Evolutionary conservation across 2,888 invertebrate genomes (phyloP), one percentile per base, ranked within the genome.

Genomic region (Lycaena phlaeas): DNA sequence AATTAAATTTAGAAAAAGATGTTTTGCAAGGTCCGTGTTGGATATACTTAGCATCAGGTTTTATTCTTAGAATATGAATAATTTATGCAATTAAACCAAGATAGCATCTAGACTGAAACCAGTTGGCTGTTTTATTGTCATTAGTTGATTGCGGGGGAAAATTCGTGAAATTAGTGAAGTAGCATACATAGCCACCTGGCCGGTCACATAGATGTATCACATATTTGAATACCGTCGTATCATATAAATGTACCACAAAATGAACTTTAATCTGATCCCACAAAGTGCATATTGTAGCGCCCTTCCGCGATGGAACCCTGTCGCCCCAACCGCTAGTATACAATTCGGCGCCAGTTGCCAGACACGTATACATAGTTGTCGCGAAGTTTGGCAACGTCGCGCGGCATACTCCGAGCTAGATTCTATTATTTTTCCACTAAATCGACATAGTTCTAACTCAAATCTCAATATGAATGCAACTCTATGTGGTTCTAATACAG

Each of bases 321-420:
- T 78, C 75, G 64, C 68, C 66, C 76, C 72, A 69, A 77, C 57
- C 67, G 56, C 49, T 79, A 77, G 79, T 82, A 82, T 81, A 82
- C 82, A 82, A 82, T 84, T 81, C 79, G 79, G 82, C 78, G 84
- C 78, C 82, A 82, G 82, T 84, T 81, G 82, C 73, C 64, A 63
- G 68, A 81, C 78, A 79, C 78, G 73, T 78, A 82, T 79, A 82
- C 77, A 82, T 79, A 82, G 70, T 65, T 64, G 75, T 64, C 63
- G 71, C 65, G 54, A 68, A 70, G 77, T 74, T 59, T 71, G 82
- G 81, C 82, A 82, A 82, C 84, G 72, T 71, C 74, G 82, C 84
- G 42, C 67, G 64, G 59, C 77, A 64, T 75, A 79, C 75, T 76
- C 77, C 77, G 67, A 74, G 70, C 70, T 72, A 61, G 68, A 63